Percentiles rank a stretch among this genome's conserved stretches.
phyloP scores from a whole-genome alignment of 2,113 vertebrate species.

The Isichthys henryi region DNA sequence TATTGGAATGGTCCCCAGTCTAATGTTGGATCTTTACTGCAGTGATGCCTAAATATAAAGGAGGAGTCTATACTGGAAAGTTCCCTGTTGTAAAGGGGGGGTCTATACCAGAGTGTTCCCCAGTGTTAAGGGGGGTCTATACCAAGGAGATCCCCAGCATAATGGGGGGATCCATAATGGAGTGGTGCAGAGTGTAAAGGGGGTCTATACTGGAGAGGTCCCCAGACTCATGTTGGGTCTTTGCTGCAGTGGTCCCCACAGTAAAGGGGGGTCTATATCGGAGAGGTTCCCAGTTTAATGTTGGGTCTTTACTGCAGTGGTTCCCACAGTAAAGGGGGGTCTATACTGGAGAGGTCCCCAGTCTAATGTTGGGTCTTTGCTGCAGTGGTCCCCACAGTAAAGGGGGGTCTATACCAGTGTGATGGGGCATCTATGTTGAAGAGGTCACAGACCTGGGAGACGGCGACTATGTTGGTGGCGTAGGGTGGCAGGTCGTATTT shows the following conservation, averaged over 20 bases:
- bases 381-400: not conserved
- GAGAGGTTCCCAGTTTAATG: not conserved
- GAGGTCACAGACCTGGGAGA: constrained; percentile 79
- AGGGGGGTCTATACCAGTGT: not conserved
- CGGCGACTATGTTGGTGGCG: constrained; percentile 92
- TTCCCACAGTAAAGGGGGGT: not conserved
- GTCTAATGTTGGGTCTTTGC: not conserved
- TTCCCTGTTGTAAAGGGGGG: not conserved
- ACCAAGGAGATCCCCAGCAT: not conserved
- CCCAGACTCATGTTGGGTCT: not conserved
- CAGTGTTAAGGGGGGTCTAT: not conserved
- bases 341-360: not conserved
- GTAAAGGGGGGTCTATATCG: not conserved
- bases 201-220: not conserved
- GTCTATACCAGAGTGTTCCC: not conserved
- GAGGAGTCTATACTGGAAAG: not conserved
- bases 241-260: not conserved
- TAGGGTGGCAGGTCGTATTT: constrained; percentile 93
- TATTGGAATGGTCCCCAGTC: not conserved
- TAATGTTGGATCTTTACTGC: not conserved
- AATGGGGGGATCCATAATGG: not conserved
- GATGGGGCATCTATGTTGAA: not conserved
- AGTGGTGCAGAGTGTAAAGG: not conserved
- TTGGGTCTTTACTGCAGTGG: not conserved
- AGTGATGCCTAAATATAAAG: not conserved